Conservation (phyloP, 2,888 invertebrate species). For the Brenthis hecate region DNA sequence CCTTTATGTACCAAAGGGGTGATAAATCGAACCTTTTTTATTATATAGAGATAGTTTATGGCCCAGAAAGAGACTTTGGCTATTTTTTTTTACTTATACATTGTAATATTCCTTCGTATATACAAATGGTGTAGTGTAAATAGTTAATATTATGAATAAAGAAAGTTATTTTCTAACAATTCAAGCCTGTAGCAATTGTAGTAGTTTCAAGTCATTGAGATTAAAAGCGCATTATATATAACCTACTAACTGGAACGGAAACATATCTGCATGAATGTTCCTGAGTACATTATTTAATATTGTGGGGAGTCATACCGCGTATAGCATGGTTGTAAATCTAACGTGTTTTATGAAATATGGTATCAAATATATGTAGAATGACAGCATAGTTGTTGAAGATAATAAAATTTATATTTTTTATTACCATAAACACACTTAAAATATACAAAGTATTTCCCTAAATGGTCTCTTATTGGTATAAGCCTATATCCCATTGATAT, state of each 20-base stretch:
- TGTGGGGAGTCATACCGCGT: neutral
- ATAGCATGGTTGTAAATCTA: constrained; percentile 7
- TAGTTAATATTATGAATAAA: too few species aligned
- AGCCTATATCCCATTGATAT: too few species aligned
- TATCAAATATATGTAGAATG: neutral
- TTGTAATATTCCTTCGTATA: too few species aligned
- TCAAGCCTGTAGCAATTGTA: neutral
- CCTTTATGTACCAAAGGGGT: too few species aligned
- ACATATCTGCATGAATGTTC: constrained; percentile 11
- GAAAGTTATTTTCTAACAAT: constrained; percentile 7
- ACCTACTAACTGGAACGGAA: constrained; percentile 18
- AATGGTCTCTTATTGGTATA: too few species aligned
- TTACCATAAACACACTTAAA: neutral
- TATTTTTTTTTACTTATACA: too few species aligned
- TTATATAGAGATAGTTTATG: too few species aligned
- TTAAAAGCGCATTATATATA: constrained; percentile 10
- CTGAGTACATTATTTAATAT: constrained; percentile 8
- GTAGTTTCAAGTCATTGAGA: constrained; percentile 4
- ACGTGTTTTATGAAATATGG: neutral
- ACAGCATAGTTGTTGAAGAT: too few species aligned
- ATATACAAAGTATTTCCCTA: too few species aligned
- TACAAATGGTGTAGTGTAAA: too few species aligned
- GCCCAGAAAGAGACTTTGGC: too few species aligned
- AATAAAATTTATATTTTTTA: neutral
- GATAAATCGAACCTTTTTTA: too few species aligned